Evolutionary conservation across 2,888 invertebrate species (phyloP).

Genomic region (Pycnomerus fuliginosus): DNA sequence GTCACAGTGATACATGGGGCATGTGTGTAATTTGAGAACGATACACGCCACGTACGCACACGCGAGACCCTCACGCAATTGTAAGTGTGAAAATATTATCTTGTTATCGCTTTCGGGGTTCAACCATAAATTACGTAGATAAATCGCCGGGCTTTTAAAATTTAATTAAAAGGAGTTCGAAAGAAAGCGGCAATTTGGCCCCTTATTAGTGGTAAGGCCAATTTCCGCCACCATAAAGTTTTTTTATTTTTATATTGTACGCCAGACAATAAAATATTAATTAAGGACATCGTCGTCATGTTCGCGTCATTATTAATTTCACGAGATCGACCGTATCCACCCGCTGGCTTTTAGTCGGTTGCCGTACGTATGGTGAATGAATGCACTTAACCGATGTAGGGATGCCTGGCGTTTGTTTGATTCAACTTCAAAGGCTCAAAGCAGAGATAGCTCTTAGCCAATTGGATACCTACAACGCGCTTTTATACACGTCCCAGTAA

Average conservation of each 20-base stretch:
- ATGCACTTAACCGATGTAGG: slow-evolving; percentile 45
- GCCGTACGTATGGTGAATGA: no score
- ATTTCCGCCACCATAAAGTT: background rate
- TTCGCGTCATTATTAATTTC: no score
- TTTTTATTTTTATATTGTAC: no score
- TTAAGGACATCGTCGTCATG: no score
- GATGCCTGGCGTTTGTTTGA: slow-evolving; percentile 38
- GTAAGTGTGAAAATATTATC: slow-evolving; percentile 27
- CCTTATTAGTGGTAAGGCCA: no score
- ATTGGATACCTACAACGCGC: slow-evolving; percentile 38
- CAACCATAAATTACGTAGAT: slow-evolving; percentile 18
- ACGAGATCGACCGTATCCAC: no score
- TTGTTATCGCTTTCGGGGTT: slow-evolving; percentile 22
- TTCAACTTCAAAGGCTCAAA: slow-evolving; percentile 46
- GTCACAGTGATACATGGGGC: slow-evolving; percentile 20
- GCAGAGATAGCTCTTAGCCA: slow-evolving; percentile 44
- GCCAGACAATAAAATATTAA: no score
- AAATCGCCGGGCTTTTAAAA: slow-evolving; percentile 20
- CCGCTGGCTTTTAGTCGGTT: no score
- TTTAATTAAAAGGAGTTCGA: slow-evolving; percentile 24
- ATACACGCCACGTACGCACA: slow-evolving; percentile 20
- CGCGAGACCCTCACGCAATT: slow-evolving; percentile 19
- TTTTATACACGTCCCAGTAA: slow-evolving; percentile 24
- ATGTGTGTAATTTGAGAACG: slow-evolving; percentile 20
- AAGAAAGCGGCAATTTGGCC: slow-evolving; percentile 16